Evolutionary conservation across 92 coral and sea anemone species (phyloP), one percentile per base, ranked within the genome.

Genomic region (Umimayanthus chanpuru): DNA sequence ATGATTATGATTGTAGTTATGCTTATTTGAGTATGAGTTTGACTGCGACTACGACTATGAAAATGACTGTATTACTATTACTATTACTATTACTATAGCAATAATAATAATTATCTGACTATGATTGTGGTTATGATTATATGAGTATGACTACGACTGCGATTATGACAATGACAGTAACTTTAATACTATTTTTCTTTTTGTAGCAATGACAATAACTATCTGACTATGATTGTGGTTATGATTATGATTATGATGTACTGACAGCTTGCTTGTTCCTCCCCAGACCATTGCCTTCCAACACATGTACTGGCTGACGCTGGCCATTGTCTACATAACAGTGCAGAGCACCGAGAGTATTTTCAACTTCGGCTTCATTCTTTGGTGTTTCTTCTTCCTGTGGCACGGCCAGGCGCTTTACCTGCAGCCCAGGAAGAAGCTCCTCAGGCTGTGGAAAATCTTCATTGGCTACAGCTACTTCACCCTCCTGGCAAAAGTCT

Each of bases 341-440:
- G 99, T 97, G 1, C 99, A 97, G 72, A 97, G 99, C 83, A 97
- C 99, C 0, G 91, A 95, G 88, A 97, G 99, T 80, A 97, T 97
- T 50, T 97, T 97, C 94, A 97, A 97, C 93, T 95, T 97, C 79
- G 99, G 99, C 44, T 97, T 97, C 73, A 94, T 95, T 39, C 89
- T 97, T 10, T 96, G 98, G 94, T 97, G 99, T 26, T 97, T 97
- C 83, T 97, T 94, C 97, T 97, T 97, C 89, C 89, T 97, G 66
- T 97, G 99, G 99, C 99, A 97, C 72, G 99, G 99, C 0, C 99
- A 97, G 81, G 98, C 99, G 26, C 95, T 97, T 71, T 97, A 97
- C 85, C 92, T 95, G 23, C 96, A 97, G 80, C 98, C 94, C n/a
- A 88, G 92, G 68, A 90, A 91, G 50, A 95, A 94, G 79, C 93